Percentiles rank a stretch among this genome's conserved stretches.
Evolutionary conservation across 2,888 invertebrate species (phyloP).

Genomic region (Drosophila affinis): DNA sequence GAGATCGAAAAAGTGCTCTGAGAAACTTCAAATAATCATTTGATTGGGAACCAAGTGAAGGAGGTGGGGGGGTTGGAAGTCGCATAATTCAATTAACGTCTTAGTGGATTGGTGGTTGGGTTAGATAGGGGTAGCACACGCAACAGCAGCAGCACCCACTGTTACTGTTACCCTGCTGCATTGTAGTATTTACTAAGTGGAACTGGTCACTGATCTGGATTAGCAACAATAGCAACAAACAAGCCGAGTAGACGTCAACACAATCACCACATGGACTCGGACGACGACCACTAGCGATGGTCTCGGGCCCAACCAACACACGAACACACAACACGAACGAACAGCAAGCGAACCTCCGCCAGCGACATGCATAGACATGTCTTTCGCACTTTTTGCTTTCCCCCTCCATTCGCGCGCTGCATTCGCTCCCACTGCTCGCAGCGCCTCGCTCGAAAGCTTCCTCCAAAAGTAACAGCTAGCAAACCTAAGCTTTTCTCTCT

Average conservation of each 20-base stretch:
- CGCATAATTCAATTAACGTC: conserved; percentile 81
- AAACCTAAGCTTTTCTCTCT: too few relatives aligned
- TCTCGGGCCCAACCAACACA: not conserved
- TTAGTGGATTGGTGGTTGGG: conserved; percentile 68
- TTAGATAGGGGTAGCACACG: conserved; percentile 25
- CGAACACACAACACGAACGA: not conserved
- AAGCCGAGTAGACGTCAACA: conserved; percentile 73
- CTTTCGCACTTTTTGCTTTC: too few relatives aligned
- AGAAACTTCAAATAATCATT: conserved; percentile 55
- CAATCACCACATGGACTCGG: conserved; percentile 68
- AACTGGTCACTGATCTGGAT: conserved; percentile 80
- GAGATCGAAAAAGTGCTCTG: conserved; percentile 17
- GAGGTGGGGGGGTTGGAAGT: conserved; percentile 46
- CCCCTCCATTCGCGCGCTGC: too few relatives aligned
- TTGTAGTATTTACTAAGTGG: conserved; percentile 74
- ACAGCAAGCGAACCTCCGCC: not conserved
- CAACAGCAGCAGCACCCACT: conserved; percentile 46
- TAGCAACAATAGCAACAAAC: conserved; percentile 67
- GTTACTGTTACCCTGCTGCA: conserved; percentile 46
- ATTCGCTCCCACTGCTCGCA: too few relatives aligned
- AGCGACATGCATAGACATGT: not conserved
- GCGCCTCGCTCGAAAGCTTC: too few relatives aligned
- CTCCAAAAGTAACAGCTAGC: too few relatives aligned
- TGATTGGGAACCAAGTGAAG: conserved; percentile 34
- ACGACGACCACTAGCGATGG: not conserved